These are phyloP conservation scores for Steromphala cineraria DNA, from an alignment of 2,888 invertebrate species.

Conservation along the genomic window DNA sequence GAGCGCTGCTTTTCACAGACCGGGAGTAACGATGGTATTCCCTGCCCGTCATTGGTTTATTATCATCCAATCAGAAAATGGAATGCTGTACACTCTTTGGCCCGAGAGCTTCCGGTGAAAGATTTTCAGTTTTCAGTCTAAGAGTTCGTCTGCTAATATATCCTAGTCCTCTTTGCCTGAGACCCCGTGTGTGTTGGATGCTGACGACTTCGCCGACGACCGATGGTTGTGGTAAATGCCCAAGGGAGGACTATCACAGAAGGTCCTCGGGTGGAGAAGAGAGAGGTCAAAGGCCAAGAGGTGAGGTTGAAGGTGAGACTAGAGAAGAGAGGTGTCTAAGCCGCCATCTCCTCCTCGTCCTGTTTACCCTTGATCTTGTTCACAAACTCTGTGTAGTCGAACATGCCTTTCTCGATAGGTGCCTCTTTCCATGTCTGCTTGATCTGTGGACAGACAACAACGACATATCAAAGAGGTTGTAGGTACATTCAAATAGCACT, in stretches of 20 bases:
- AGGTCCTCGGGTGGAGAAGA: background rate
- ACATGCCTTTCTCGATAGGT: constrained; percentile 76
- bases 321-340: constrained; percentile 22
- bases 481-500: no score
- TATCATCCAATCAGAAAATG: constrained; percentile 42
- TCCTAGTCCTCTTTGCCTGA: background rate
- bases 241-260: constrained; percentile 11
- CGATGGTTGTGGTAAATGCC: constrained; percentile 17
- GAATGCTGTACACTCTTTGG: constrained; percentile 71
- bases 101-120: constrained; percentile 55
- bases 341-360: constrained; percentile 69
- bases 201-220: constrained; percentile 27
- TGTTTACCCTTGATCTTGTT: constrained; percentile 77
- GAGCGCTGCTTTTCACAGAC: constrained; percentile 1
- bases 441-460: constrained; percentile 56
- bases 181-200: constrained; percentile 37
- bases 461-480: background rate
- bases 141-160: background rate
- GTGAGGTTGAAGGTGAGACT: constrained; percentile 26
- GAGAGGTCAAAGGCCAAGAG: constrained; percentile 19
- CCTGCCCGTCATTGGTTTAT: constrained; percentile 15
- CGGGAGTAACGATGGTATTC: background rate
- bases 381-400: constrained; percentile 77
- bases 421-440: constrained; percentile 76
- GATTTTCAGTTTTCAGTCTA: background rate